These are phyloP conservation scores for Luidia sarsii DNA, from an alignment of 53 echinoderm and acorn worm species.

Conservation along the genomic window DNA sequence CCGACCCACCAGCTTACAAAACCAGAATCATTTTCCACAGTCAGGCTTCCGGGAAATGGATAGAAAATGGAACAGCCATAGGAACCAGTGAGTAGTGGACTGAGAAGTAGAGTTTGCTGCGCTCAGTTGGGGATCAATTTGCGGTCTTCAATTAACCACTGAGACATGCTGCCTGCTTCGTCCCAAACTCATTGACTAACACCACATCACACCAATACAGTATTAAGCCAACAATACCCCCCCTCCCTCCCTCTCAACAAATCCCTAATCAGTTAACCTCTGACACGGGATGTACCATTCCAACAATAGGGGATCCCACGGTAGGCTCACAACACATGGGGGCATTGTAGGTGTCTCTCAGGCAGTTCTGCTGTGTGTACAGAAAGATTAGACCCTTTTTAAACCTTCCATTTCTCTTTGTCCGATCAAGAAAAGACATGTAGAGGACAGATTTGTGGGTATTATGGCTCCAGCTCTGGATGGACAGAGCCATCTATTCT, in stretches of 20 bases:
- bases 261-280: slow-evolving; percentile 28
- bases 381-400: slow-evolving; percentile 15
- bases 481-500: neutral
- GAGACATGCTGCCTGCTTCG: neutral
- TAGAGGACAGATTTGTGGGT: slow-evolving; percentile 6
- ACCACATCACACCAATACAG: slow-evolving; percentile 14
- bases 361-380: neutral
- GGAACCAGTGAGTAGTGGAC: no score
- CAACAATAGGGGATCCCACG: neutral
- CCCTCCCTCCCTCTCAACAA: no score
- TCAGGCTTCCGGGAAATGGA: no score
- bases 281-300: slow-evolving; percentile 44
- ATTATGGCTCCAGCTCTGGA: neutral
- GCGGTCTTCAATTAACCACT: neutral
- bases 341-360: slow-evolving; percentile 2
- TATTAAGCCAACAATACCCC: slow-evolving; percentile 28
- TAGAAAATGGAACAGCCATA: no score
- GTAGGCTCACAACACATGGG: neutral
- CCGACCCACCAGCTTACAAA: no score
- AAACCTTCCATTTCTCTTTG: neutral
- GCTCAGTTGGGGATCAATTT: neutral
- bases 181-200: slow-evolving; percentile 11
- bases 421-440: slow-evolving; percentile 1
- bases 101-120: no score
- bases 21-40: no score